Base-by-base conservation (phyloP, 2,113 vertebrate genomes). In the Ochotona curzoniae region DNA sequence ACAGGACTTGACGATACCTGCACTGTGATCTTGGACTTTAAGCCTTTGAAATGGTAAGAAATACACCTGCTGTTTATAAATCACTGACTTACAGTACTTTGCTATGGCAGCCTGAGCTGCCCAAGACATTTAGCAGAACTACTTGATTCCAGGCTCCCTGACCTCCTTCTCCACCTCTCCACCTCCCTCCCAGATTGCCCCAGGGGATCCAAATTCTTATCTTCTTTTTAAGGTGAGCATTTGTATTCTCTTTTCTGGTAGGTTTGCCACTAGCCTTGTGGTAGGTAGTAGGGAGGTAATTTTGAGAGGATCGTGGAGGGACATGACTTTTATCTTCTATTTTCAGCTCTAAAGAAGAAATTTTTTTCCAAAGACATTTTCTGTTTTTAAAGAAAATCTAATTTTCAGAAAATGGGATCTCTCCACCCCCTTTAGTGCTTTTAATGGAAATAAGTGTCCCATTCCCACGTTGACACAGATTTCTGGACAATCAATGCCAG, bases 371-470 rank as follows among this genome's bases (percentile, higher is more conserved):
- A 57, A 67, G 73, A 61, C 23, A 69, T 20, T 74, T 84, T 28
- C 28, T 82, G 70, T 75, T 8, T 15, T 82, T 47, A 85, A 85
- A 87, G 51, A 80, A 74, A 83, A 79, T 79, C 11, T 71, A 32
- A 61, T 85, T 85, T 94, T 89, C 18, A 54, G 61, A 67, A 80
- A 71, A 74, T n/a, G 38, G 5, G 3, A 28, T 82, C 89, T 89
- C 28, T 82, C 10, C 18, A 30, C 32, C 38, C 35, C 76, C 9
- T 69, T 57, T 57, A 57, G 18, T 57, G 54, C 54, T 57, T 87
- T 87, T 49, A 35, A 44, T 60, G 20, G 64, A 32, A 90, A 82
- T 26, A 44, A 57, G 49, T 1, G 5, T 13, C 80, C 44, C 6
- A 0, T 74, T 91, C 20, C 60, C 64, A 38, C 7, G 44, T 35